Evolutionary conservation across 2,888 invertebrate species (phyloP).

Genomic region (Lapara coniferarum): DNA sequence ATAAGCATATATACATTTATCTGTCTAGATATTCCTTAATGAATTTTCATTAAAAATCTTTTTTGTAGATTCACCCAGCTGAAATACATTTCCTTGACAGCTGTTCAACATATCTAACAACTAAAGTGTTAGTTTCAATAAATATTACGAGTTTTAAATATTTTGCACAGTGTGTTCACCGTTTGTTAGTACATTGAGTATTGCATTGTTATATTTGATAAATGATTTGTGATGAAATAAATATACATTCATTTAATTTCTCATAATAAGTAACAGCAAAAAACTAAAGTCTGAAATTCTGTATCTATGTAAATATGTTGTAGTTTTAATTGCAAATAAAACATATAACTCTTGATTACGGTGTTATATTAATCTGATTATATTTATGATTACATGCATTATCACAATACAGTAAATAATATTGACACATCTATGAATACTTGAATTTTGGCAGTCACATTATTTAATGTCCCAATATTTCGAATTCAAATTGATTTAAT

Average conservation of each 20-base stretch:
- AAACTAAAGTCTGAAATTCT: not conserved
- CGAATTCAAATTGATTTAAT: too few species aligned
- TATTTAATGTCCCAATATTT: constrained; percentile 43
- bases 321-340: not conserved
- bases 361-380: not conserved
- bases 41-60: too few species aligned
- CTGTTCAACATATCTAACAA: not conserved
- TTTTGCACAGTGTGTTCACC: constrained; percentile 27
- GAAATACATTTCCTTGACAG: not conserved
- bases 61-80: too few species aligned
- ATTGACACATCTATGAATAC: constrained; percentile 68
- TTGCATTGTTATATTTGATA: constrained; percentile 32
- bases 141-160: constrained; percentile 24
- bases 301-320: not conserved
- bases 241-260: not conserved
- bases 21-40: not conserved
- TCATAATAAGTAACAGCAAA: not conserved
- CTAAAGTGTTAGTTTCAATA: constrained; percentile 39
- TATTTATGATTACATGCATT: constrained; percentile 3
- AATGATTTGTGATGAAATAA: constrained; percentile 16
- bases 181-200: constrained; percentile 55
- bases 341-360: not conserved
- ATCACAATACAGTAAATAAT: constrained; percentile 21
- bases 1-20: not conserved
- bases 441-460: constrained; percentile 75